phyloP scores from a whole-genome alignment of 2,888 invertebrate species.

The Hartigia nigra region DNA sequence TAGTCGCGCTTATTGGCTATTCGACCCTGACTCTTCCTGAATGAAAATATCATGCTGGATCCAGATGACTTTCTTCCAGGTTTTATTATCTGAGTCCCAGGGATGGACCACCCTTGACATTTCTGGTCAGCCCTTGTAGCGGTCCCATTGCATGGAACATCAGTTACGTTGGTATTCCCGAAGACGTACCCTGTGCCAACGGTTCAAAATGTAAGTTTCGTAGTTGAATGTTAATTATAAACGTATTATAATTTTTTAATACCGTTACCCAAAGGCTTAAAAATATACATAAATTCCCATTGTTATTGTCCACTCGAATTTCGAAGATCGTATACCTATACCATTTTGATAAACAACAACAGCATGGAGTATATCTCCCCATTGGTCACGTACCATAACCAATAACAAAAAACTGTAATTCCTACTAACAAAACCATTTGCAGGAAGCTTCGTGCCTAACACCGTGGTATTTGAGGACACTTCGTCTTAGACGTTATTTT shows the following conservation, averaged over 20 bases:
- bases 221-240: neutral
- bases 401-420: neutral
- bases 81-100: conserved; percentile 63
- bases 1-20: conserved; percentile 19
- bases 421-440: neutral
- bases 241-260: neutral
- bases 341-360: neutral
- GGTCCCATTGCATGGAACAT: conserved; percentile 63
- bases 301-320: neutral
- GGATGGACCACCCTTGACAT: conserved; percentile 58
- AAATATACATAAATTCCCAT: neutral
- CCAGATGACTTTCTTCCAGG: conserved; percentile 61
- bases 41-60: conserved; percentile 61
- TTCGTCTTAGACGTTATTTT: neutral
- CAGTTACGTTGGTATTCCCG: conserved; percentile 60
- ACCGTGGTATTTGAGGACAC: neutral
- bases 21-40: conserved; percentile 40
- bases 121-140: conserved; percentile 62
- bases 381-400: neutral
- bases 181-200: conserved; percentile 55
- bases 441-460: neutral
- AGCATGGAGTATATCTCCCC: neutral
- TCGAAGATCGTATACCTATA: neutral
- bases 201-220: conserved; percentile 47
- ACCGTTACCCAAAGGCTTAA: neutral